Evolutionary conservation across 2,113 vertebrate species (phyloP).

Genomic region (Mola mola): DNA sequence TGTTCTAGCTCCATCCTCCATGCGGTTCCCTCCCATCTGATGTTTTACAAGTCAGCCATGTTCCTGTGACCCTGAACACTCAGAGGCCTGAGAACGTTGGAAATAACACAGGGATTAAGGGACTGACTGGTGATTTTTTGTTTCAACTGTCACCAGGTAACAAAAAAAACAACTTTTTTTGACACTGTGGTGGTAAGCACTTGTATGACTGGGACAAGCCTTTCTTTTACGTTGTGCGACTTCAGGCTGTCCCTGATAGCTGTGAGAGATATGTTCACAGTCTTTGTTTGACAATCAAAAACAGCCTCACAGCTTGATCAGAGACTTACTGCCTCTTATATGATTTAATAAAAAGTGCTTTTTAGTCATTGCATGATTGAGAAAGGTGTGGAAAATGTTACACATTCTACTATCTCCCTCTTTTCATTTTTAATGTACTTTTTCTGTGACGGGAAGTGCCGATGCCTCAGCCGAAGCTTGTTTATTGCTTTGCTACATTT

Average conservation of each 20-base stretch:
- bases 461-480: no score
- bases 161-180: no score
- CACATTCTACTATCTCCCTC: no score
- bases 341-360: no score
- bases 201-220: slow-evolving; percentile 1
- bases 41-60: slow-evolving; percentile 55
- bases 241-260: neutral
- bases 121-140: slow-evolving; percentile 10
- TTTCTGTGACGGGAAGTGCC: no score
- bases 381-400: no score
- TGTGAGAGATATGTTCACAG: neutral
- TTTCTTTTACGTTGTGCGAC: slow-evolving; percentile 1
- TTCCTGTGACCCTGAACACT: slow-evolving; percentile 27
- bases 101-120: slow-evolving; percentile 22
- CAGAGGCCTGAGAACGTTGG: slow-evolving; percentile 38
- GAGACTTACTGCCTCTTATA: no score
- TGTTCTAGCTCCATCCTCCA: slow-evolving; percentile 66
- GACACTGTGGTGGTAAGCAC: slow-evolving; percentile 6
- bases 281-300: no score
- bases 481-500: no score
- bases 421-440: no score
- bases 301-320: no score
- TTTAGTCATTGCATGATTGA: no score
- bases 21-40: slow-evolving; percentile 75
- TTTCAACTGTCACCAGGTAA: neutral